Evolutionary conservation across 1,140 invertebrate genomes (phyloP).

Genomic region (Aphis craccivora): DNA sequence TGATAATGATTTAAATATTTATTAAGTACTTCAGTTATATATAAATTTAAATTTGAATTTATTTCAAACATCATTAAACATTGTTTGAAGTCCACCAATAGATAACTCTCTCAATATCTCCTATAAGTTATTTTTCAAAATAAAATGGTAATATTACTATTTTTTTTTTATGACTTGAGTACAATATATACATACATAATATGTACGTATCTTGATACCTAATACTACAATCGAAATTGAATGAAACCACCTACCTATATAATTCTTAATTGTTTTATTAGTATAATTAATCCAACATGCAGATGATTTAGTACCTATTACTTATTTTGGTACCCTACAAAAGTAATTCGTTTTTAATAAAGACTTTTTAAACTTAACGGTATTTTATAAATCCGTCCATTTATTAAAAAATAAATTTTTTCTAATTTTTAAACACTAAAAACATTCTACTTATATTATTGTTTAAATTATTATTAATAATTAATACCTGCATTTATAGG

Average conservation of each 20-base stretch:
- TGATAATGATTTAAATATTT: neutral
- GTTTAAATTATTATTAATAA: neutral
- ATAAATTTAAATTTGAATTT: neutral
- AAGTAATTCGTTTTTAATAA: neutral
- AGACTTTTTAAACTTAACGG: neutral
- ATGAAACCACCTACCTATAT: neutral
- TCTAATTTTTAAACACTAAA: conserved; percentile 12
- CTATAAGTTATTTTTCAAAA: neutral
- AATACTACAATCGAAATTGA: neutral
- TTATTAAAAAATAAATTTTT: neutral
- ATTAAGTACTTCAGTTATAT: neutral
- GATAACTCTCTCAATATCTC: neutral
- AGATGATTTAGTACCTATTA: neutral
- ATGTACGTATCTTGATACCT: neutral
- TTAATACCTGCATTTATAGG: neutral
- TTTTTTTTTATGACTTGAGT: neutral
- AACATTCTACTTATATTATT: neutral
- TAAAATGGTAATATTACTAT: neutral
- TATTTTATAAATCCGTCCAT: conserved; percentile 20
- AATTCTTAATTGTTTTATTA: neutral
- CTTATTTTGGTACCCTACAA: neutral
- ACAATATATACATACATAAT: neutral
- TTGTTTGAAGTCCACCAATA: neutral
- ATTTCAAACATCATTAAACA: neutral
- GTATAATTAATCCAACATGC: neutral